Evolutionary conservation across 1,140 invertebrate species (phyloP), one percentile per base, ranked within the genome.

Genomic region (Daktulosphaira vitifoliae): DNA sequence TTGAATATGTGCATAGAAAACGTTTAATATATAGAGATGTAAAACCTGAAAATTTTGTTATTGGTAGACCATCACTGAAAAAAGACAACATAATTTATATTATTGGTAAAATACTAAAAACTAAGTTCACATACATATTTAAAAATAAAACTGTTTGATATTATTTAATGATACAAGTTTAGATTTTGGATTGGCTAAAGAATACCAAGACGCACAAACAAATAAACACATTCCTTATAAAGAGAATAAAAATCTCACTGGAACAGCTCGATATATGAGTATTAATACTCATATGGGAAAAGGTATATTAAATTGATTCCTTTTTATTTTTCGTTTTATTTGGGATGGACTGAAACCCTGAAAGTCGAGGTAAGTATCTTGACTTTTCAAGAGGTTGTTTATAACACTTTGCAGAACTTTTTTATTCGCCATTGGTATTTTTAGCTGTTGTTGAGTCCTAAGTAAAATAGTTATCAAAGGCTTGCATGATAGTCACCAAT

Each of bases 281-380:
- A 99, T 99, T 77, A 98, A 99, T 78, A 98, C 96, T 74, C 96
- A 99, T 84, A 86, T 98, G 81, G 96, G 96, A 72, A 96, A 97
- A 89, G 88, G 89, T 90, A 78, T 73, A 65, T 51, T 39, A 64
- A 65, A 67, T 67, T 64, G 20, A 42, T 65, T 15, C 13, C 46
- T 11, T 56, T 51, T 22, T 49, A n/a, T n/a, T n/a, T n/a, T n/a
- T n/a, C n/a, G n/a, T n/a, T n/a, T n/a, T n/a, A n/a, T n/a, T n/a
- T n/a, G n/a, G n/a, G n/a, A n/a, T n/a, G n/a, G n/a, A n/a, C n/a
- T n/a, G n/a, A n/a, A n/a, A n/a, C n/a, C n/a, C n/a, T n/a, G n/a
- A n/a, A n/a, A n/a, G n/a, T n/a, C n/a, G n/a, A n/a, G n/a, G n/a
- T n/a, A n/a, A n/a, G n/a, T n/a, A n/a, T n/a, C n/a, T n/a, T n/a